These are phyloP conservation scores for Protomyctophum bolini DNA, from an alignment of 2,113 vertebrate species.

Conservation along the genomic window DNA sequence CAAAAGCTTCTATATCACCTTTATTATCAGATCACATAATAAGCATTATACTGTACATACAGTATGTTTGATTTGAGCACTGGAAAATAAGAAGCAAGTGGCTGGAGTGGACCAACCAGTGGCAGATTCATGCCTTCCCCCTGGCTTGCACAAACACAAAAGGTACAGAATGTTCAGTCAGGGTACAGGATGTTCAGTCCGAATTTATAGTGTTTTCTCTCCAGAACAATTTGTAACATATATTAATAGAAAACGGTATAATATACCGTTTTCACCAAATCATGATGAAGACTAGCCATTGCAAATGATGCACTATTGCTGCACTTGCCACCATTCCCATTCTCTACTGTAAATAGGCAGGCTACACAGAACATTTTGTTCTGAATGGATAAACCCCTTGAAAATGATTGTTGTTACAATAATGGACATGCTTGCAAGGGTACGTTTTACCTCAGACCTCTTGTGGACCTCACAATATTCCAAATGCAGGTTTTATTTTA, in stretches of 20 bases:
- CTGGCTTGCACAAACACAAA: neutral
- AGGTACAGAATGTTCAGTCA: neutral
- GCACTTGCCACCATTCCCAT: neutral
- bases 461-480: constrained; percentile 35
- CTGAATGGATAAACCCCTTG: constrained; percentile 8
- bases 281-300: neutral
- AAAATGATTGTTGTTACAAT: constrained; percentile 1
- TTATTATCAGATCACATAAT: neutral
- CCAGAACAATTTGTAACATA: neutral
- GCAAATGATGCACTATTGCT: constrained; percentile 1
- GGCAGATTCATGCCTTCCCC: neutral
- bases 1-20: neutral
- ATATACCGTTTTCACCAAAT: neutral
- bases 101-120: too few relatives aligned
- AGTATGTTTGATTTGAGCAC: neutral
- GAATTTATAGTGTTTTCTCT: neutral
- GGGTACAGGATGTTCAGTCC: neutral
- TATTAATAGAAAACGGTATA: neutral
- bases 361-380: neutral
- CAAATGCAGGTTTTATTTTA: constrained; percentile 24
- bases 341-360: neutral
- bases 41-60: constrained; percentile 10
- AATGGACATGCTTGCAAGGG: constrained; percentile 22
- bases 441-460: constrained; percentile 57
- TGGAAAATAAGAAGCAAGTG: neutral